phyloP scores from a whole-genome alignment of 2,888 invertebrate genomes.

The Pseudococcus longispinus region DNA sequence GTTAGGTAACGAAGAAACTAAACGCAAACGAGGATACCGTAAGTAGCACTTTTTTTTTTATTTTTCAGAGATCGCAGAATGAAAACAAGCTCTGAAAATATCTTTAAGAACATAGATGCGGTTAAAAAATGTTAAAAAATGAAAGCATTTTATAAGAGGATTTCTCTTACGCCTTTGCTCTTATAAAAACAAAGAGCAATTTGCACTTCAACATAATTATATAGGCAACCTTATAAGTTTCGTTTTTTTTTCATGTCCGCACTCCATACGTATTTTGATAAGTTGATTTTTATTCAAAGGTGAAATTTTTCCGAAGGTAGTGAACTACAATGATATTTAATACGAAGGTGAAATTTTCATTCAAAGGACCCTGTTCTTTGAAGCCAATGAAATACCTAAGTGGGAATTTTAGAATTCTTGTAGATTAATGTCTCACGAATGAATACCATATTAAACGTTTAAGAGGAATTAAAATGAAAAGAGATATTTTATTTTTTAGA shows the following conservation, averaged over 20 bases:
- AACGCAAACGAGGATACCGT: constrained; percentile 55
- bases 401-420: not conserved
- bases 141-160: constrained; percentile 3
- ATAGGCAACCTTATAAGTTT: not conserved
- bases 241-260: not conserved
- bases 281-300: not conserved
- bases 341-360: not conserved
- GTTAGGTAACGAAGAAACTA: constrained; percentile 49
- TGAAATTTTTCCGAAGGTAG: not conserved
- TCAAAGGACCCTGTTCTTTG: not conserved
- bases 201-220: constrained; percentile 1
- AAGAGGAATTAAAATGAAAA: not conserved
- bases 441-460: too few species aligned
- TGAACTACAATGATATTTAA: not conserved
- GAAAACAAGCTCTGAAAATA: not conserved
- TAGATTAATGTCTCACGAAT: too few species aligned
- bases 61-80: not conserved
- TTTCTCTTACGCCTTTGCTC: not conserved
- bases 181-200: constrained; percentile 17
- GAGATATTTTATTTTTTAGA: not conserved
- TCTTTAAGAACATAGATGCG: not conserved
- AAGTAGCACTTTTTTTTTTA: constrained; percentile 44
- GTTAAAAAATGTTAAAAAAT: not conserved
- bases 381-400: not conserved
- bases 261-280: not conserved